Evolutionary conservation across 1,140 invertebrate genomes (phyloP), one percentile per base, ranked within the genome.

Genomic region (Drosophila busckii): DNA sequence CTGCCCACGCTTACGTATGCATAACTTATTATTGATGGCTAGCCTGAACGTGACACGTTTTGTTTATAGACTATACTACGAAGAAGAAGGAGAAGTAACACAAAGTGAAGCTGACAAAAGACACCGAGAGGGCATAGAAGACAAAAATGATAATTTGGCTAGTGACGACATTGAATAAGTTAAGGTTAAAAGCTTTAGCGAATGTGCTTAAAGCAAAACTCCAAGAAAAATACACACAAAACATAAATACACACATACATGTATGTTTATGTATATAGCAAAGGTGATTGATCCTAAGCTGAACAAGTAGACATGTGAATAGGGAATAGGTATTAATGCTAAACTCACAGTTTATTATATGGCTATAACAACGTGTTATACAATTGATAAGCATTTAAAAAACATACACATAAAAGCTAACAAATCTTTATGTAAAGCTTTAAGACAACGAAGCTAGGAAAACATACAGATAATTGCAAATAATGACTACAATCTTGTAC

Each of bases 381-480:
- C 28, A 23, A 35, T n/a, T n/a, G 7, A 35, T 31, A 45, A 50
- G 64, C 58, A 63, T 59, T 71, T 71, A 71, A n/a, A n/a, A n/a
- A n/a, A 60, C 60, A 44, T 60, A 50, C 54, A 65, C 50, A 82
- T 52, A 69, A 64, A 70, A 46, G 38, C 35, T 15, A 23, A 17
- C 34, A 35, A 28, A 17, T 25, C 25, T n/a, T n/a, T n/a, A n/a
- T n/a, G n/a, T n/a, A n/a, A n/a, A n/a, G n/a, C n/a, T n/a, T n/a
- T n/a, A 44, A 41, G 56, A 58, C 80, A 68, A 69, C 59, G 49
- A 62, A 73, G 58, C 45, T 80, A 80, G 61, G 73, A 61, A 31
- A 58, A 71, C 71, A 75, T 73, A 65, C 78, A 73, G 63, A 78
- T 78, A 78, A 78, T 78, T 78, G 73, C 73, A 73, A 78, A 78